Conservation (phyloP, 92 coral and sea anemone genomes). For the Porites rus region DNA sequence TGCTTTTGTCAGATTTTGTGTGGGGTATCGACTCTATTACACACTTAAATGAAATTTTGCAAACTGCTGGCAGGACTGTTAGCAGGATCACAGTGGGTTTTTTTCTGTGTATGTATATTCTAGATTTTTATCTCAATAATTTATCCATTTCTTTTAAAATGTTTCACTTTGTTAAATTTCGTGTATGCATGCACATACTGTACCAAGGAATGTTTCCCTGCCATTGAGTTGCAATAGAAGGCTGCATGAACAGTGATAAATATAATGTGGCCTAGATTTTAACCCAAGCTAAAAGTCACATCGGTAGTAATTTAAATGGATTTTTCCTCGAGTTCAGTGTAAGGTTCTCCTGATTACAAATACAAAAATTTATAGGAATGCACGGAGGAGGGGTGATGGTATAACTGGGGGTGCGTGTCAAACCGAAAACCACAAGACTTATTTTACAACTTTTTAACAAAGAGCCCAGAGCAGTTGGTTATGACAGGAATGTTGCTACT, state of each 20-base stretch:
- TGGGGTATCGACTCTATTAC: neutral
- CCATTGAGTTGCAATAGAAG: constrained; percentile 25
- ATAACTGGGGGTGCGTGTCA: constrained; percentile 20
- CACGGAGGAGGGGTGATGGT: constrained; percentile 23
- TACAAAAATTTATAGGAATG: constrained; percentile 5
- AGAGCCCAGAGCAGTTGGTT: constrained; percentile 17
- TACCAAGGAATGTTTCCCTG: constrained; percentile 3
- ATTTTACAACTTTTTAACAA: constrained; percentile 3
- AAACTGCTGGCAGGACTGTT: constrained; percentile 10
- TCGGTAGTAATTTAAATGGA: constrained; percentile 26
- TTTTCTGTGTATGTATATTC: constrained; percentile 2
- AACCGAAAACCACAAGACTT: constrained; percentile 17
- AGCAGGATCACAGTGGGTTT: constrained; percentile 22
- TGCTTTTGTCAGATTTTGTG: neutral
- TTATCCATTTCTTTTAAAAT: constrained; percentile 11
- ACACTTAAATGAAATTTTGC: neutral
- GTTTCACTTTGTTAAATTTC: neutral
- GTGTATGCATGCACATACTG: constrained; percentile 15
- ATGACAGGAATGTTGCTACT: neutral
- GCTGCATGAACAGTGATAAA: constrained; percentile 26
- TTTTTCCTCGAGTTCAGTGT: neutral
- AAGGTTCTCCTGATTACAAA: constrained; percentile 11
- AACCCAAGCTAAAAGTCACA: constrained; percentile 21
- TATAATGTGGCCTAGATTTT: neutral
- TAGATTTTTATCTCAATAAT: constrained; percentile 16